A percentile compares a stretch with the other conserved stretches of the same genome.
These are phyloP conservation scores for Myripristis murdjan DNA, from an alignment of 2,797 vertebrate species.

Conservation along the genomic window DNA sequence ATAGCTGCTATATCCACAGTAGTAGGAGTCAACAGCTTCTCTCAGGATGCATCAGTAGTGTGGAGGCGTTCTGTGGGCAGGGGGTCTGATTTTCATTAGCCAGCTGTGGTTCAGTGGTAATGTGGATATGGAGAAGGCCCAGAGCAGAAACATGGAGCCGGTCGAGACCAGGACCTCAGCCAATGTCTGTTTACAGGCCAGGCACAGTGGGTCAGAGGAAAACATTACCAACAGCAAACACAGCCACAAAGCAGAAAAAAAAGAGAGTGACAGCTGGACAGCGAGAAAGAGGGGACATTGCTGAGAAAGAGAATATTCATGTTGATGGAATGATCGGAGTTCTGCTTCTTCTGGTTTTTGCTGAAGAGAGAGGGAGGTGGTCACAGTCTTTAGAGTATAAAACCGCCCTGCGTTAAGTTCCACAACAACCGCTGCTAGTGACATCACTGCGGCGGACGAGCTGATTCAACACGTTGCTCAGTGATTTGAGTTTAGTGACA, in stretches of 20 bases:
- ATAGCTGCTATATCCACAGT: slow-evolving; percentile 17
- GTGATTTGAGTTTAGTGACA: slow-evolving; percentile 39
- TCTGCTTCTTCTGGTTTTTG: slow-evolving; percentile 33
- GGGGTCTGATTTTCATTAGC: slow-evolving; percentile 71
- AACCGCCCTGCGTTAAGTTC: slow-evolving; percentile 19
- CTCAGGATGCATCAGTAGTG: slow-evolving; percentile 49
- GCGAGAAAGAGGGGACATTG: not conserved
- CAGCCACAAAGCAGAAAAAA: slow-evolving; percentile 42
- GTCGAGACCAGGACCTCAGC: slow-evolving; percentile 42
- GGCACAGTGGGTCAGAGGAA: slow-evolving; percentile 59
- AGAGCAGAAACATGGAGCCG: slow-evolving; percentile 53
- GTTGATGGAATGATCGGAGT: slow-evolving; percentile 43
- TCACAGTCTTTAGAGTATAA: slow-evolving; percentile 34
- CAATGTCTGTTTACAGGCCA: slow-evolving; percentile 69
- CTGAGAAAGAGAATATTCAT: not conserved
- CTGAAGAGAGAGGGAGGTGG: slow-evolving; percentile 19
- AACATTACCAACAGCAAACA: slow-evolving; percentile 58
- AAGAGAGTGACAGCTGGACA: slow-evolving; percentile 17
- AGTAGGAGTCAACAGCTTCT: slow-evolving; percentile 14
- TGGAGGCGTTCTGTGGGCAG: slow-evolving; percentile 49
- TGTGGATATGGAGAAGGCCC: slow-evolving; percentile 52
- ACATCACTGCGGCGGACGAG: slow-evolving; percentile 49
- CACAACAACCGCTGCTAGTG: slow-evolving; percentile 28
- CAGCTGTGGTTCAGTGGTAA: slow-evolving; percentile 71
- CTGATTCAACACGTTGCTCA: slow-evolving; percentile 63